A percentile compares a stretch with the other conserved stretches of the same genome.
phyloP scores from a whole-genome alignment of 1,140 invertebrate species.

The Onthophagus taurus region DNA sequence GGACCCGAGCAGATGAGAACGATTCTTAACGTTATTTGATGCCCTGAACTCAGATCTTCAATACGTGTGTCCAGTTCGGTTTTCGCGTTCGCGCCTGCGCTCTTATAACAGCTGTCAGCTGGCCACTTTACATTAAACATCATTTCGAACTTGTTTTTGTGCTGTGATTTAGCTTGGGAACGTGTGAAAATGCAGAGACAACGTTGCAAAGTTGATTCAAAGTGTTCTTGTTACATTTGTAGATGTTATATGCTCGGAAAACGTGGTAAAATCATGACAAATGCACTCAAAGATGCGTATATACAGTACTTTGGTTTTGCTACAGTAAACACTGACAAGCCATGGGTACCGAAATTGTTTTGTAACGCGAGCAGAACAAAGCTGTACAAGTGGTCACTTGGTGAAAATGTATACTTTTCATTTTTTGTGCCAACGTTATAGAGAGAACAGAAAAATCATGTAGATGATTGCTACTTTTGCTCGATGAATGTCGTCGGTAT shows the following conservation, averaged over 20 bases:
- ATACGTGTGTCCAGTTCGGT: no score
- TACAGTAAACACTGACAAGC: slow-evolving; percentile 10
- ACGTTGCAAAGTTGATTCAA: slow-evolving; percentile 10
- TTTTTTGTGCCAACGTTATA: slow-evolving; percentile 12
- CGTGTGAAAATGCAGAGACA: slow-evolving; percentile 9
- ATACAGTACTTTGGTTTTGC: slow-evolving; percentile 11
- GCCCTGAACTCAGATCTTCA: no score
- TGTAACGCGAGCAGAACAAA: slow-evolving; percentile 11
- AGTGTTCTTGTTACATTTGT: slow-evolving; percentile 10
- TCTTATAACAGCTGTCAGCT: slow-evolving; percentile 6
- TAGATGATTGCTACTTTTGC: slow-evolving; percentile 16
- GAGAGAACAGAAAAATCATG: slow-evolving; percentile 10
- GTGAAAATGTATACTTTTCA: slow-evolving; percentile 12
- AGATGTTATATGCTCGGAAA: slow-evolving; percentile 10
- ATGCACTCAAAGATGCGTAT: slow-evolving; percentile 10
- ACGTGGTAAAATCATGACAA: slow-evolving; percentile 8
- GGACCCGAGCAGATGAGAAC: no score
- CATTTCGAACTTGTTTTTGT: background rate
- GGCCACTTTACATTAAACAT: slow-evolving; percentile 2
- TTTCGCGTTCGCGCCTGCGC: no score
- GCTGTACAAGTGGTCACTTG: slow-evolving; percentile 10
- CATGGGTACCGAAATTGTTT: slow-evolving; percentile 11
- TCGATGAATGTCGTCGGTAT: slow-evolving; percentile 14
- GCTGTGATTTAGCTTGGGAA: background rate
- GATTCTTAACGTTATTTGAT: no score